A percentile compares a stretch with the other conserved stretches of the same genome.
Evolutionary conservation across 2,113 vertebrate genomes (phyloP).

Genomic region (Laticauda laticaudata): DNA sequence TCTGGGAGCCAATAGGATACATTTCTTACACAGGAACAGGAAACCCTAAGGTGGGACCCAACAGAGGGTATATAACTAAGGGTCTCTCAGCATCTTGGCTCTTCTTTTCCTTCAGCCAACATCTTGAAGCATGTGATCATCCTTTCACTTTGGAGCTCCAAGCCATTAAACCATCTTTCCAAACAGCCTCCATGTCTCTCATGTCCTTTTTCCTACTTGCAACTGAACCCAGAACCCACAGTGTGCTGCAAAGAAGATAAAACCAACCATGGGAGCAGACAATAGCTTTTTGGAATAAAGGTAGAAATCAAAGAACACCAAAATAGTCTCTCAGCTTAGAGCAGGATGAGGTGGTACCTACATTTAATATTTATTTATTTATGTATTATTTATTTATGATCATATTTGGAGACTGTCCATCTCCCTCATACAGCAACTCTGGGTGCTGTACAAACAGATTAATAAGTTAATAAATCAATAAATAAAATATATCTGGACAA

Average conservation of each 20-base stretch:
- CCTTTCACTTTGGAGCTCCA: too few species aligned
- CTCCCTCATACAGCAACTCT: not conserved
- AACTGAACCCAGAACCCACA: too few species aligned
- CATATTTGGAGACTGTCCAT: not conserved
- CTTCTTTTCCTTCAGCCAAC: too few species aligned
- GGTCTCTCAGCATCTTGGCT: too few species aligned
- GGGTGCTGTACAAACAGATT: not conserved
- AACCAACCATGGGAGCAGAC: not conserved
- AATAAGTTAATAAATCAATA: not conserved
- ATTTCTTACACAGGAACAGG: too few species aligned
- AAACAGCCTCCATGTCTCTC: too few species aligned
- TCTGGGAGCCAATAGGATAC: too few species aligned
- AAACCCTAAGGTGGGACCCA: too few species aligned
- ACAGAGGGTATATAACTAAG: too few species aligned
- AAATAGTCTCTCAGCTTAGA: not conserved
- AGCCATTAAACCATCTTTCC: too few species aligned
- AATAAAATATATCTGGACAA: not conserved
- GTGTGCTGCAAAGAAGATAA: not conserved
- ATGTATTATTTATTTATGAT: not conserved
- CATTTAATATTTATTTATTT: not conserved
- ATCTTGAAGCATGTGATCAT: too few species aligned
- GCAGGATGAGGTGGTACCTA: not conserved
- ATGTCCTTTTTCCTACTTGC: too few species aligned
- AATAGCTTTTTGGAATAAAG: not conserved
- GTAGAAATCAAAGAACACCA: not conserved